phyloP scores from a whole-genome alignment of 1,140 invertebrate genomes.

The Cotesia vestalis region DNA sequence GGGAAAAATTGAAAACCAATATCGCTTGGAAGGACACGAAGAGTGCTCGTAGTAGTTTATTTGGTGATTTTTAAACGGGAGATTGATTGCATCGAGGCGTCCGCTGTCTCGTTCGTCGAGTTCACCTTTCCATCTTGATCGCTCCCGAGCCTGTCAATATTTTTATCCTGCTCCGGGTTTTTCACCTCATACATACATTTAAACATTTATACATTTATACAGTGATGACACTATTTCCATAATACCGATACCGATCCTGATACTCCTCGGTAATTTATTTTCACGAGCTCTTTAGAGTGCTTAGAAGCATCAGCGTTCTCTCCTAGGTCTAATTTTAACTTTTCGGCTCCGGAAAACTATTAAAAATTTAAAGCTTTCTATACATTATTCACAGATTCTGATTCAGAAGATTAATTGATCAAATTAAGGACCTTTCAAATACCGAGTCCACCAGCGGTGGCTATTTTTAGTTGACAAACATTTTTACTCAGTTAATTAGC shows the following conservation, averaged over 20 bases:
- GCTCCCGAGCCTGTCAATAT: slow-evolving; percentile 46
- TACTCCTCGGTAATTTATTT: background rate
- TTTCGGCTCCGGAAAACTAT: no score
- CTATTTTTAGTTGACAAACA: background rate
- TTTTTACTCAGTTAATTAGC: background rate
- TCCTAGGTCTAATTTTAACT: no score
- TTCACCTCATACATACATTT: background rate
- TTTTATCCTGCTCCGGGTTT: slow-evolving; percentile 44
- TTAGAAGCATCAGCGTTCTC: no score
- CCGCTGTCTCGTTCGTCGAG: slow-evolving; percentile 42
- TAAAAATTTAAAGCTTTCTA: no score
- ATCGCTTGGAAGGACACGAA: slow-evolving; percentile 37
- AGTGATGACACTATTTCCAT: no score
- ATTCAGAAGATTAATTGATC: no score
- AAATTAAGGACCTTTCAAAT: background rate
- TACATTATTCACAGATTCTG: no score
- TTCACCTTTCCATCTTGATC: slow-evolving; percentile 50
- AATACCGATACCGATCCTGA: background rate
- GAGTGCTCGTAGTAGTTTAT: slow-evolving; percentile 43
- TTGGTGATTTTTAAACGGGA: slow-evolving; percentile 49
- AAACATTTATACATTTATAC: no score
- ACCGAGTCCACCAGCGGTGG: background rate
- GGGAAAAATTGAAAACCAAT: slow-evolving; percentile 50
- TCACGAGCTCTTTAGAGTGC: background rate
- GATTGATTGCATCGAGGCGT: slow-evolving; percentile 48